Base-by-base conservation (phyloP, 2,113 vertebrate species). In the Tapirus terrestris region DNA sequence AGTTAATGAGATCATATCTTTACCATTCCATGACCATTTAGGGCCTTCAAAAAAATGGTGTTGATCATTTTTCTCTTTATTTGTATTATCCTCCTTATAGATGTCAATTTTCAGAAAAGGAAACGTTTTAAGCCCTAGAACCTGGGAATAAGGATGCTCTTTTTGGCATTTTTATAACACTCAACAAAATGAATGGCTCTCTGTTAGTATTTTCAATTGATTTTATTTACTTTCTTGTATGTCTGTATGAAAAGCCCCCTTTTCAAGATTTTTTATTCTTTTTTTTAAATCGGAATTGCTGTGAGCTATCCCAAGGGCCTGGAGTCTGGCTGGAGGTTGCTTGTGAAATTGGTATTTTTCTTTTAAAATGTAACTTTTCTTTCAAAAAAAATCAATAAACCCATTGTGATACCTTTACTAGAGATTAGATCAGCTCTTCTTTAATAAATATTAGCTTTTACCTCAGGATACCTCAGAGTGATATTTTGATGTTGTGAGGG, bases 211-310 rank as follows among this genome's bases (percentile, higher is more conserved):
- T 94, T 98, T 60, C 87, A 51, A 81, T 96, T 0, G 21, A 97
- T 98, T 97, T 96, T 92, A 96, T 94, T 98, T 97, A 97, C 82
- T 97, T 97, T 82, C 86, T 94, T 96, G 36, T 95, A 76, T 73
- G 68, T 94, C 94, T 96, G 17, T 79, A 89, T 98, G 58, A 96
- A 93, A 97, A 96, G 13, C 12, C 20, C 12, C 79, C 45, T 73
- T 91, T 96, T 91, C 53, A 91, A 90, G 36, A 79, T 80, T 77
- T 76, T 51, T 90, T 53, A 53, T 81, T 36, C 48, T 65, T 39
- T 56, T 33, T 75, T 87, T 70, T 29, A 1, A 67, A 91, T 43
- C 58, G 67, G 75, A 91, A 93, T 96, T 90, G 43, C 96, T 93
- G 43, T 80, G 73, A 97, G 82, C 36, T 84, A 29, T 84, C 94